Evolutionary conservation across 2,113 vertebrate genomes (phyloP).

Genomic region (Marcusenius ussheri): DNA sequence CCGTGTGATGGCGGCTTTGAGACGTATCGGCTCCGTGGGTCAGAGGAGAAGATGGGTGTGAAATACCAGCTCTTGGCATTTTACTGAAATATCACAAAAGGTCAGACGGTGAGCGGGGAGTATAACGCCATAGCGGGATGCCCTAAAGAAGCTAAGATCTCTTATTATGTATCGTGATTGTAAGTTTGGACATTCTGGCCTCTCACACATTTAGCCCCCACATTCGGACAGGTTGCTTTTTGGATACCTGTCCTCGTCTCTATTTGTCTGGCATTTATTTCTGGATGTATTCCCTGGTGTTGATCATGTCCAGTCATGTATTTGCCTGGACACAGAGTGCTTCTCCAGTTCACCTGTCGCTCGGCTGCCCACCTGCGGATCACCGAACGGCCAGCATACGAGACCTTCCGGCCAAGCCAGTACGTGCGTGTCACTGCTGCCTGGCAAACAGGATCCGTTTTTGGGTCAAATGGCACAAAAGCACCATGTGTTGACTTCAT

Average conservation of each 20-base stretch:
- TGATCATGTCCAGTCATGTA: neutral
- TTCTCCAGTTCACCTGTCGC: neutral
- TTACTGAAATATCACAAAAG: constrained; percentile 23
- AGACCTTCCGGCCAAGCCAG: neutral
- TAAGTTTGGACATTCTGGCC: neutral
- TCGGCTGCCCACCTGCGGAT: neutral
- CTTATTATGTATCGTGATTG: neutral
- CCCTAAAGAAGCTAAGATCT: neutral
- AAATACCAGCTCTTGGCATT: constrained; percentile 18
- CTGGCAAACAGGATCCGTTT: neutral
- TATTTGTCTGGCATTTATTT: neutral
- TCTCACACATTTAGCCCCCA: neutral
- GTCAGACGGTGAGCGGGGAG: neutral
- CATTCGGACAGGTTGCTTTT: neutral
- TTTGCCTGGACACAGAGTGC: neutral
- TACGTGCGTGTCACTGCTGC: neutral
- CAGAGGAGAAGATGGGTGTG: neutral
- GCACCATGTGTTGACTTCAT: neutral
- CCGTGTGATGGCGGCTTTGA: neutral
- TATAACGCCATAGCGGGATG: neutral
- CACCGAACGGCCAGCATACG: neutral
- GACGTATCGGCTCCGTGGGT: neutral
- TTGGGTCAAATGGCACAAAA: neutral
- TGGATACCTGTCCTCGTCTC: neutral
- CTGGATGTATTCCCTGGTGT: neutral